Evolutionary conservation across 2,113 vertebrate genomes (phyloP).

Genomic region (Onychorhynchus coronatus): DNA sequence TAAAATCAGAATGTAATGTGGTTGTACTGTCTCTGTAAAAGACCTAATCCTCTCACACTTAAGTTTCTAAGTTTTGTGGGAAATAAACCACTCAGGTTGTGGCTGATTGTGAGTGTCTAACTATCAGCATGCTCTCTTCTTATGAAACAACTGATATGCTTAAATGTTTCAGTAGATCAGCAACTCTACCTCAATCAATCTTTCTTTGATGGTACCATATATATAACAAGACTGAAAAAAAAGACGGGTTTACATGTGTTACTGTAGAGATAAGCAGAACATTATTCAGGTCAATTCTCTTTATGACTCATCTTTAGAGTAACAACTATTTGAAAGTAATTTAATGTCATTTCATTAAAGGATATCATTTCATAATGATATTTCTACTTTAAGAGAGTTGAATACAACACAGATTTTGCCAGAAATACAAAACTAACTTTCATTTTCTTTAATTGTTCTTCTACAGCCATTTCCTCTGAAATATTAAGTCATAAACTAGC

Average conservation of each 20-base stretch:
- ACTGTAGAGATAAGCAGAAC: neutral
- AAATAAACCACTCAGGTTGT: neutral
- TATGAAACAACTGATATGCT: neutral
- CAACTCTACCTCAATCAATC: neutral
- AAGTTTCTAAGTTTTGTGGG: neutral
- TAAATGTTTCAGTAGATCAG: neutral
- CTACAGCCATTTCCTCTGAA: conserved; percentile 56
- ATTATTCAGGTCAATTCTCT: neutral
- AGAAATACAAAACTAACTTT: conserved; percentile 54
- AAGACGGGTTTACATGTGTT: neutral
- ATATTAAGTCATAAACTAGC: conserved; percentile 13
- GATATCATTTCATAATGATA: conserved; percentile 60
- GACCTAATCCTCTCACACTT: neutral
- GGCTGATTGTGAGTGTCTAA: neutral
- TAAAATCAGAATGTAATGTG: neutral
- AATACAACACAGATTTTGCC: conserved; percentile 23
- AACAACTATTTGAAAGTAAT: conserved; percentile 59
- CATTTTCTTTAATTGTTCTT: conserved; percentile 52
- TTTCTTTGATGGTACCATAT: neutral
- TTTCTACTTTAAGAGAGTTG: conserved; percentile 42
- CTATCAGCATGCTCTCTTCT: neutral
- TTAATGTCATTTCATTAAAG: conserved; percentile 32
- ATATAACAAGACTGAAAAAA: neutral
- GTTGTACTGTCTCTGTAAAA: neutral
- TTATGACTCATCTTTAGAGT: conserved; percentile 38